A percentile compares a stretch with the other conserved stretches of the same genome.
These are phyloP conservation scores for Andrena chrysosceles DNA, from an alignment of 2,888 invertebrate genomes.

Conservation along the genomic window DNA sequence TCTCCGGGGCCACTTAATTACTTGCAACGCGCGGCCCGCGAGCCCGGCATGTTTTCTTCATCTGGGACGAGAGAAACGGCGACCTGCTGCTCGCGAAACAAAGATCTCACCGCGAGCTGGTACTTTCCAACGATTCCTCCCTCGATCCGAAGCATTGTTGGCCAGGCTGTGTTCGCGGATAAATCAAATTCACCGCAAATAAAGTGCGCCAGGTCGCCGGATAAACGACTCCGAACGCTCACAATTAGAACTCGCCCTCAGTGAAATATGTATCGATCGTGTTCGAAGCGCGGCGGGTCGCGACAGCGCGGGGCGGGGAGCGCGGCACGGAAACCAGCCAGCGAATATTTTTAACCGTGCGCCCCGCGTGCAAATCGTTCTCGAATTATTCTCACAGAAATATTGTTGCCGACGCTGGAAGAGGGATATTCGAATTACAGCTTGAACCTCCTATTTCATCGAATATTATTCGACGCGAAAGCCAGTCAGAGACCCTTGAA, in stretches of 20 bases:
- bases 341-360: conserved; percentile 9
- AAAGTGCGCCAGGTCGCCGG: conserved; percentile 29
- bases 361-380: background rate
- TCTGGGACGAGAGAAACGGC: background rate
- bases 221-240: conserved; percentile 35
- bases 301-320: too few species aligned
- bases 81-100: background rate
- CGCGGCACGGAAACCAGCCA: background rate
- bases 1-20: conserved; percentile 27
- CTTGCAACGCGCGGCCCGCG: background rate
- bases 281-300: background rate
- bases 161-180: conserved; percentile 7
- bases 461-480: background rate
- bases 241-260: conserved; percentile 32
- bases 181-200: conserved; percentile 46
- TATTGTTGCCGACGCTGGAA: background rate
- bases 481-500: background rate
- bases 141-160: background rate
- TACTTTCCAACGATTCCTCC: background rate
- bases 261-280: conserved; percentile 50
- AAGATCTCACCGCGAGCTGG: background rate
- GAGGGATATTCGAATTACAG: background rate
- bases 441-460: background rate
- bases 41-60: background rate
- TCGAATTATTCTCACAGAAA: background rate